Percentiles rank a stretch among this genome's conserved stretches.
These are phyloP conservation scores for Muscina levida DNA, from an alignment of 2,888 invertebrate species.

Conservation along the genomic window DNA sequence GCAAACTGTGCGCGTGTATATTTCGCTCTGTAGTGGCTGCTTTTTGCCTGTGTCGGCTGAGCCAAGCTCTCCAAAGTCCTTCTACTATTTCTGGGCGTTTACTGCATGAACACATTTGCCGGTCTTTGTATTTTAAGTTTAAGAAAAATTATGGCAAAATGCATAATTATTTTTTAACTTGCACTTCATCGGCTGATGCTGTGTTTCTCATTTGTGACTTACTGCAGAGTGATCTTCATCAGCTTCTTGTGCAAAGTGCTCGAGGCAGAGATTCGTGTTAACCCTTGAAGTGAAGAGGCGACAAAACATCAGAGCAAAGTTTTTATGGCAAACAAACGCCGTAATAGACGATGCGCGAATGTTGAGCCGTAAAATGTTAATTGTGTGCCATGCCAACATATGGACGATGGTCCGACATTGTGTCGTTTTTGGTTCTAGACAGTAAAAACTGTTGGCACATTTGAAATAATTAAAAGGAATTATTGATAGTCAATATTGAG, in stretches of 20 bases:
- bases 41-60: conserved; percentile 22
- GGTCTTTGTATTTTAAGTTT: conserved; percentile 45
- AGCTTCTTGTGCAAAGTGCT: conserved; percentile 29
- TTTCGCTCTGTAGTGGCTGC: conserved; percentile 17
- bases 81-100: conserved; percentile 58
- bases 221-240: conserved; percentile 43
- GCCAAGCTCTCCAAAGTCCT: conserved; percentile 22
- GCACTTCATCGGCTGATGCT: conserved; percentile 13
- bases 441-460: too few relatives aligned
- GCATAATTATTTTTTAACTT: conserved; percentile 75
- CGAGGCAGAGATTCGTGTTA: conserved; percentile 33
- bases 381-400: too few relatives aligned
- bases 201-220: background rate
- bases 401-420: too few relatives aligned
- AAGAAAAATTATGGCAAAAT: conserved; percentile 75
- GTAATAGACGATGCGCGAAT: too few relatives aligned
- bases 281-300: conserved; percentile 46
- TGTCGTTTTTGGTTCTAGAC: too few relatives aligned
- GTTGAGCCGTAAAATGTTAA: too few relatives aligned
- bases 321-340: too few relatives aligned
- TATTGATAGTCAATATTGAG: too few relatives aligned
- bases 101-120: conserved; percentile 57
- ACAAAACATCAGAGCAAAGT: too few relatives aligned
- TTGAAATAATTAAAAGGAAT: too few relatives aligned
- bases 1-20: conserved; percentile 19